phyloP scores from a whole-genome alignment of 1,140 invertebrate genomes.

The Geopemphigus sp. region DNA sequence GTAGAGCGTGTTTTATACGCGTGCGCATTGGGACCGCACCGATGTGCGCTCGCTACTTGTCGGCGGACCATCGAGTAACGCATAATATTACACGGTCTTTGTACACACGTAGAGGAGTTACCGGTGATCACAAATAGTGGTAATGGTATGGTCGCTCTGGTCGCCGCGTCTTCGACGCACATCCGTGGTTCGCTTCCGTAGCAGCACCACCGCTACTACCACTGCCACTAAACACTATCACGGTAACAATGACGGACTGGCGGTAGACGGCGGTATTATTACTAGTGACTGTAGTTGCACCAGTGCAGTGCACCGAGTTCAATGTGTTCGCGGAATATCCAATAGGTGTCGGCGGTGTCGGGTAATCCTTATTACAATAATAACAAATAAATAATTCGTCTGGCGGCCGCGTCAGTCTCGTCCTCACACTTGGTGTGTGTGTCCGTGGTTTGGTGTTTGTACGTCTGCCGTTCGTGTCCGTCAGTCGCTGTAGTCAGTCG shows the following conservation, averaged over 20 bases:
- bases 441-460: too few species aligned
- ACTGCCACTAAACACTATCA: neutral
- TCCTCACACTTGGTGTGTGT: neutral
- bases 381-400: neutral
- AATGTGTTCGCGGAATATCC: neutral
- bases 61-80: neutral
- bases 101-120: neutral
- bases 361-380: neutral
- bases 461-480: too few species aligned
- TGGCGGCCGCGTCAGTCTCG: neutral
- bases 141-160: neutral
- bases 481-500: too few species aligned
- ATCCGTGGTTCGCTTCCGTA: neutral
- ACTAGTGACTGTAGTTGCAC: neutral
- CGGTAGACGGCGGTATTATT: neutral
- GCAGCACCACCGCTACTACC: neutral
- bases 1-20: neutral
- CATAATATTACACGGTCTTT: neutral
- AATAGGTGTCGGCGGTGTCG: constrained; percentile 3
- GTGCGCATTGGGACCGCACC: neutral
- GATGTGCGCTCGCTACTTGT: too few species aligned
- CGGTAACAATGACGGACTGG: too few species aligned
- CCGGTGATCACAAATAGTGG: neutral
- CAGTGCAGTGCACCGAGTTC: neutral
- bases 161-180: neutral